Conservation (phyloP, 2,113 vertebrate genomes). For the Petrocephalus zakoni region DNA sequence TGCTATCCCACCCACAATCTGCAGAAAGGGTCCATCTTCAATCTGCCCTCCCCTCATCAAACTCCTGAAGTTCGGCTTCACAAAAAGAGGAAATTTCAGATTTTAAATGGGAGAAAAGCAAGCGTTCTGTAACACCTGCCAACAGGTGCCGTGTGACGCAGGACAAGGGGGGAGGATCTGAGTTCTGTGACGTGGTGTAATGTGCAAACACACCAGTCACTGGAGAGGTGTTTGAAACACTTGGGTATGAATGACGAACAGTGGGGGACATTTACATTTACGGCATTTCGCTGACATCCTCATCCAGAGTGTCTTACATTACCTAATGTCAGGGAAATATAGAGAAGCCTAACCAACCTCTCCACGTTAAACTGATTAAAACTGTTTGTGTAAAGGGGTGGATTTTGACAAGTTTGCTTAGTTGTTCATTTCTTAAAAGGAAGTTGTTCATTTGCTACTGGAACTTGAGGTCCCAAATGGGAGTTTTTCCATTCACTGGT, state of each 20-base stretch:
- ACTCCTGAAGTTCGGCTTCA: conserved; percentile 48
- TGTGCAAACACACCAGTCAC: neutral
- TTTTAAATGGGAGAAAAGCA: neutral
- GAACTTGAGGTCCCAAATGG: neutral
- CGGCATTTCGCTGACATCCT: no score
- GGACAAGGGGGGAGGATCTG: neutral
- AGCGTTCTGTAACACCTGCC: neutral
- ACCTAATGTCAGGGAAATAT: no score
- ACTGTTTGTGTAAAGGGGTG: neutral
- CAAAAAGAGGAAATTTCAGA: neutral
- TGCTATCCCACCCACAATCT: conserved; percentile 33
- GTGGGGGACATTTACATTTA: neutral
- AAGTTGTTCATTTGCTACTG: neutral
- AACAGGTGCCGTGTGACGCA: neutral
- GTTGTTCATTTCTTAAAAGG: neutral
- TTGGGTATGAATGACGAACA: neutral
- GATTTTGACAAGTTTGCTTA: neutral
- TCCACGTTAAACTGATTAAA: no score
- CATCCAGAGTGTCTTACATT: no score
- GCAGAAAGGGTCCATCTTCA: conserved; percentile 49
- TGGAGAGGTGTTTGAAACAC: neutral
- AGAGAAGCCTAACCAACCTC: no score
- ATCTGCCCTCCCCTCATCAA: conserved; percentile 67
- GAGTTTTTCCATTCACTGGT: neutral
- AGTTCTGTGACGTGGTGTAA: neutral